Evolutionary conservation across 2,797 vertebrate genomes (phyloP).

Genomic region (Sciurus vulgaris): DNA sequence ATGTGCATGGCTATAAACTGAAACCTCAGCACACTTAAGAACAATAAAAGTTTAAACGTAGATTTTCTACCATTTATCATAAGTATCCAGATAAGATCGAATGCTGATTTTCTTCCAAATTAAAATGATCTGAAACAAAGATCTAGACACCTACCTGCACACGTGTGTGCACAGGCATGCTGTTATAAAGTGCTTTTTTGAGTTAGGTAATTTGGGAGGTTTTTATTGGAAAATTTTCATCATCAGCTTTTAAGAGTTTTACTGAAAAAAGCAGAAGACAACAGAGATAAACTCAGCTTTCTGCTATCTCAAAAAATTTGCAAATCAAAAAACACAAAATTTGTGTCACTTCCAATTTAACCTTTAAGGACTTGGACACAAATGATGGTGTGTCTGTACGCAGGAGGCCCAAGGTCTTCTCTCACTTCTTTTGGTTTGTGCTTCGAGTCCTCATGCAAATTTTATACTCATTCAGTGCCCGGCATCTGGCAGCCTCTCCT

Average conservation of each 20-base stretch:
- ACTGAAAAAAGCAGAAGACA: neutral
- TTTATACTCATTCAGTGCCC: fast-evolving
- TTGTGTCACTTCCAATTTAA: no score
- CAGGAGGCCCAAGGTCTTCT: neutral
- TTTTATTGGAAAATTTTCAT: neutral
- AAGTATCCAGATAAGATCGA: neutral
- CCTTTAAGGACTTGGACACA: neutral
- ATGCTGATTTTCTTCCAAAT: neutral
- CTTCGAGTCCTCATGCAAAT: neutral
- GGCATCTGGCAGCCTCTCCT: neutral
- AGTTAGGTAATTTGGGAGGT: neutral
- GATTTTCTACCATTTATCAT: neutral
- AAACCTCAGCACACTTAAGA: neutral
- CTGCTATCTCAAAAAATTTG: neutral
- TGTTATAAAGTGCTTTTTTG: neutral
- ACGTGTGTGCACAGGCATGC: no score
- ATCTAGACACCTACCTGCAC: neutral
- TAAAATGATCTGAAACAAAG: neutral
- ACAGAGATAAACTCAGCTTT: neutral
- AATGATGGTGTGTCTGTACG: neutral
- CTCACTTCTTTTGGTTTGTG: neutral
- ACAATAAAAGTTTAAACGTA: neutral
- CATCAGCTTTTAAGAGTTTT: neutral
- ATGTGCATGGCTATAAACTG: neutral
- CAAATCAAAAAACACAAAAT: neutral